These are phyloP conservation scores for Platynereis dumerilii DNA, from an alignment of 2,888 invertebrate genomes.

Conservation along the genomic window DNA sequence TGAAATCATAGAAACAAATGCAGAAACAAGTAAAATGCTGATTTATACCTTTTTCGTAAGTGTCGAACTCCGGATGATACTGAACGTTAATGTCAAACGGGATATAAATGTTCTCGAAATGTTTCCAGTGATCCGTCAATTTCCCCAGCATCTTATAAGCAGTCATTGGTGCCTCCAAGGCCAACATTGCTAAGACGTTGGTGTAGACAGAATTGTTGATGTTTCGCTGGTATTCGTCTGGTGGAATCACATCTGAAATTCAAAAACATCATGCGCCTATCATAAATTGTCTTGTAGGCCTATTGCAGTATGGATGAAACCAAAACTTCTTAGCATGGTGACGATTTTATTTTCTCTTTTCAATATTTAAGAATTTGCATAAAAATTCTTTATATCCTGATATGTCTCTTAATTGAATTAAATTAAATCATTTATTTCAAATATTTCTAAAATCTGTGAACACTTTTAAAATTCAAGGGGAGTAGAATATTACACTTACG, in stretches of 20 bases:
- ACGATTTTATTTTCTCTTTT: too few relatives aligned
- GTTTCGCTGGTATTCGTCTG: constrained; percentile 42
- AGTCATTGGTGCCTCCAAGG: constrained; percentile 29
- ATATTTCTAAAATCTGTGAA: too few relatives aligned
- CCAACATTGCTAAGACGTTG: constrained; percentile 41
- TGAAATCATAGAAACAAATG: too few relatives aligned
- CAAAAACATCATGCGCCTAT: not conserved
- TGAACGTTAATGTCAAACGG: constrained; percentile 53
- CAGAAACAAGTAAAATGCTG: not conserved
- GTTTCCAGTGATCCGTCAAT: constrained; percentile 14
- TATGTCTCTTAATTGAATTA: too few relatives aligned
- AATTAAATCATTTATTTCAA: too few relatives aligned
- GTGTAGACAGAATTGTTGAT: constrained; percentile 46
- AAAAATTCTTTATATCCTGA: too few relatives aligned
- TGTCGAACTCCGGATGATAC: constrained; percentile 64
- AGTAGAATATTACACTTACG: not conserved
- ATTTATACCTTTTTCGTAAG: constrained; percentile 46
- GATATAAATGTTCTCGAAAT: constrained; percentile 48
- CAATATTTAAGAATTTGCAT: too few relatives aligned
- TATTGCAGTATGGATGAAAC: too few relatives aligned
- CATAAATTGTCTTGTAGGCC: too few relatives aligned
- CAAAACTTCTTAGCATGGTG: too few relatives aligned
- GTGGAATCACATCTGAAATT: constrained; percentile 56
- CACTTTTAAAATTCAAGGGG: too few relatives aligned
- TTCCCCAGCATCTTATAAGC: not conserved